Percentiles rank a stretch among this genome's conserved stretches.
These are phyloP conservation scores for Shargacucullia verbasci DNA, from an alignment of 2,888 invertebrate species.

Conservation along the genomic window DNA sequence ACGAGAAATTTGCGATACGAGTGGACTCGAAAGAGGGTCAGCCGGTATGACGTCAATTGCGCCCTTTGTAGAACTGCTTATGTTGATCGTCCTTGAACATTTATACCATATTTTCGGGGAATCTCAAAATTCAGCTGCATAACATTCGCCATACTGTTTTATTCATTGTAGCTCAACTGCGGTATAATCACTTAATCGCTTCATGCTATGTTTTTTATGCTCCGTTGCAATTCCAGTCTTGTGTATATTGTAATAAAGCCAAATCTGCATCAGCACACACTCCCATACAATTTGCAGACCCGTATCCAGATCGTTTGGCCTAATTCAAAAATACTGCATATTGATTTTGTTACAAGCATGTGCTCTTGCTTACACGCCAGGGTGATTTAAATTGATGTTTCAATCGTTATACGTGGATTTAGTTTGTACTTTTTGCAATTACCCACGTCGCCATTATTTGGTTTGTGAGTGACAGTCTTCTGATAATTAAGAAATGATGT, in stretches of 20 bases:
- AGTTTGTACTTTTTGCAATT: not conserved
- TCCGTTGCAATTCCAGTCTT: slow-evolving; percentile 25
- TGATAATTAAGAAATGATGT: too few species aligned
- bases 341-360: slow-evolving; percentile 47
- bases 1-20: slow-evolving; percentile 60
- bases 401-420: slow-evolving; percentile 7
- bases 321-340: slow-evolving; percentile 50
- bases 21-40: slow-evolving; percentile 65
- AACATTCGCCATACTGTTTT: slow-evolving; percentile 1
- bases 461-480: too few species aligned
- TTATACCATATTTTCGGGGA: slow-evolving; percentile 1
- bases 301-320: slow-evolving; percentile 57
- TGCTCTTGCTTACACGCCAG: slow-evolving; percentile 21
- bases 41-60: slow-evolving; percentile 67
- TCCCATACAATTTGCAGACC: slow-evolving; percentile 52
- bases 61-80: slow-evolving; percentile 18
- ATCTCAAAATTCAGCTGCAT: not conserved
- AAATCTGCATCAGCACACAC: slow-evolving; percentile 16
- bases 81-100: slow-evolving; percentile 11
- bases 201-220: slow-evolving; percentile 15
- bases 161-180: slow-evolving; percentile 7
- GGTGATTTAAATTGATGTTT: slow-evolving; percentile 23
- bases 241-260: slow-evolving; percentile 21
- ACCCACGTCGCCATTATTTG: not conserved
- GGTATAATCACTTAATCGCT: slow-evolving; percentile 27